Evolutionary conservation across 2,797 vertebrate species (phyloP), one percentile per base, ranked within the genome.

Genomic region (Phaenicophaeus curvirostris): DNA sequence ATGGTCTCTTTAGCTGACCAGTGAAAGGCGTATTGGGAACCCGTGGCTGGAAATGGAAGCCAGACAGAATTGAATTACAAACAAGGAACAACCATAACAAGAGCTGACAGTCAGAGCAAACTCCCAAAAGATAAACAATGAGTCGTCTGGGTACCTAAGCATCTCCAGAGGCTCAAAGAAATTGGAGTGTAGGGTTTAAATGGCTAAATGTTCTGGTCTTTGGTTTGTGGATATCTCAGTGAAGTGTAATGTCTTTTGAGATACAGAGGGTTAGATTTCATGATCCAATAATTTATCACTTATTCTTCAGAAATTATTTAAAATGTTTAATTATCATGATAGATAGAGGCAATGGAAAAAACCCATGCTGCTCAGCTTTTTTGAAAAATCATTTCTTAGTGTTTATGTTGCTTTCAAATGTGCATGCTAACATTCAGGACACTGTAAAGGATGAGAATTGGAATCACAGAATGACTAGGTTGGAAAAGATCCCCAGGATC

Each of bases 171-270:
- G 33, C 12, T 82, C 37, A 66, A 41, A 68, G 41, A 82, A 65
- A 53, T 46, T 24, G n/a, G 25, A 80, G 5, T 50, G 27, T 11
- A 53, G 51, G 5, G 7, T 79, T 85, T 57, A 76, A 85, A 24
- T 27, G 8, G 5, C 39, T 77, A 46, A 71, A 54, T 33, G 15
- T 63, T 82, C 21, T 69, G 72, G 24, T 11, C 9, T 58, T 82
- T 73, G 6, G 4, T 72, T 72, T 86, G 25, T 0, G 0, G 7
- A 5, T 42, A 20, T 61, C 42, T 61, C 39, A 11, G 18, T 53
- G 31, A 93, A 80, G 35, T 25, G 5, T 24, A 54, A 33, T 37
- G 5, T n/a, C 12, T 85, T 85, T 53, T 65, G 23, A 90, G 39
- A 54, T 23, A 61, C 5, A 62, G 65, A 69, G 62, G 18, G 7